These are phyloP conservation scores for Bradysia coprophila DNA, from an alignment of 1,140 invertebrate genomes.

Conservation along the genomic window DNA sequence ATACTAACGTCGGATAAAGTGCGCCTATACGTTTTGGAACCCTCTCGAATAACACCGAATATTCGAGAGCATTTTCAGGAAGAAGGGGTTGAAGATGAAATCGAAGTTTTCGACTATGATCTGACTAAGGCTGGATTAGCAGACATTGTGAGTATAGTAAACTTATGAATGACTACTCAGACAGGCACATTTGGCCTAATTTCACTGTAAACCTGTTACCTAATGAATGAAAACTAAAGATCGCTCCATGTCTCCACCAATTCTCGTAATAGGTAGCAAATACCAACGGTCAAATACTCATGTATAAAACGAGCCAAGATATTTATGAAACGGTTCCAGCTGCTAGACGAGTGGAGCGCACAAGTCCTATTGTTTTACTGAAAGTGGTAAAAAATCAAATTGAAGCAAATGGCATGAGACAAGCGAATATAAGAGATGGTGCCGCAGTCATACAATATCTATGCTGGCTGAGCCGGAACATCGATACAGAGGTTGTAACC, in stretches of 20 bases:
- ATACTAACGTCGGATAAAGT: constrained; percentile 41
- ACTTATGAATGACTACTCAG: background rate
- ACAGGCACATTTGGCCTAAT: no score
- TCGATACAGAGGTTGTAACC: constrained; percentile 40
- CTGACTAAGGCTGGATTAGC: constrained; percentile 23
- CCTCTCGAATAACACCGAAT: constrained; percentile 30
- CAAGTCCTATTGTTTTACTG: constrained; percentile 34
- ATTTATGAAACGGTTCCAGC: constrained; percentile 37
- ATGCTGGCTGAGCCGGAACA: constrained; percentile 67
- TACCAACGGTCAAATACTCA: constrained; percentile 18
- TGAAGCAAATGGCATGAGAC: constrained; percentile 69
- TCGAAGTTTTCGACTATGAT: constrained; percentile 36
- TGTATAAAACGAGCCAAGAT: constrained; percentile 37
- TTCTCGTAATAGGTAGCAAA: no score
- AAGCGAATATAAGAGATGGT: constrained; percentile 68
- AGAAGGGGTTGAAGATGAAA: constrained; percentile 27
- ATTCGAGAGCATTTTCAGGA: constrained; percentile 37
- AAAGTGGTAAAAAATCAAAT: constrained; percentile 76
- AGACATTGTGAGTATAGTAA: constrained; percentile 2
- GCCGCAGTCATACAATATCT: constrained; percentile 76
- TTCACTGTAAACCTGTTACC: no score
- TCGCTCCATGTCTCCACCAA: no score
- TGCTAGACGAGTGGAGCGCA: constrained; percentile 14
- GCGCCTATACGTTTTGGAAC: constrained; percentile 49
- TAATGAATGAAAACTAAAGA: no score